Evolutionary conservation across 2,113 vertebrate species (phyloP).

Genomic region (Daubentonia madagascariensis): DNA sequence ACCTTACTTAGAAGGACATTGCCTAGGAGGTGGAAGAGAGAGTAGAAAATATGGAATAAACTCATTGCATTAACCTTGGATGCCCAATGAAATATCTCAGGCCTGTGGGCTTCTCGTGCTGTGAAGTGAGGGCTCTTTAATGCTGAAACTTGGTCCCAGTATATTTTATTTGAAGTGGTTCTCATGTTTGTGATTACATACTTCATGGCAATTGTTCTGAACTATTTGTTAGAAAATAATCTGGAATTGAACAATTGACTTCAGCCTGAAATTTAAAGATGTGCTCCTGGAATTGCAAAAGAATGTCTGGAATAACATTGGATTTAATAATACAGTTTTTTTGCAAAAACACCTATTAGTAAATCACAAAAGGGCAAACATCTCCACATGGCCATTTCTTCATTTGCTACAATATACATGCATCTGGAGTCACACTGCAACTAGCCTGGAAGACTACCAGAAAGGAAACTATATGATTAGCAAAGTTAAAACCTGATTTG

Average conservation of each 20-base stretch:
- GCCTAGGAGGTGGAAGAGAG: neutral
- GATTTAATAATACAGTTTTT: slow-evolving; percentile 36
- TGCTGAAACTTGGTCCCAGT: neutral
- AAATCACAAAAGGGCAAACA: slow-evolving; percentile 43
- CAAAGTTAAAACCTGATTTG: slow-evolving; percentile 81
- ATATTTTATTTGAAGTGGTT: neutral
- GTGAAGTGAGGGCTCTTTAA: neutral
- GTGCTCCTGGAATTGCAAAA: neutral
- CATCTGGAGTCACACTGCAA: slow-evolving; percentile 62
- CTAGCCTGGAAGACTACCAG: slow-evolving; percentile 72
- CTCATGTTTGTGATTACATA: neutral
- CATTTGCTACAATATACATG: slow-evolving; percentile 73
- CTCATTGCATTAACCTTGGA: neutral
- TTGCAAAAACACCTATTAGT: slow-evolving; percentile 49
- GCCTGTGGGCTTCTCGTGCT: neutral
- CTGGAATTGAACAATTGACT: slow-evolving; percentile 13
- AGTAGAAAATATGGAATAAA: neutral
- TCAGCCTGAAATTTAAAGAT: slow-evolving; percentile 17
- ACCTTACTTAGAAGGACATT: slow-evolving; percentile 42
- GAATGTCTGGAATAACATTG: neutral
- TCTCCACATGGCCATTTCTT: slow-evolving; percentile 55
- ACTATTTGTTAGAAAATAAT: slow-evolving; percentile 13
- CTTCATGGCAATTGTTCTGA: neutral
- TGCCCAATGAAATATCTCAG: neutral
- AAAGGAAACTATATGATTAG: slow-evolving; percentile 83